Evolutionary conservation across 2,797 vertebrate genomes (phyloP).

Genomic region (Coreius guichenoti): DNA sequence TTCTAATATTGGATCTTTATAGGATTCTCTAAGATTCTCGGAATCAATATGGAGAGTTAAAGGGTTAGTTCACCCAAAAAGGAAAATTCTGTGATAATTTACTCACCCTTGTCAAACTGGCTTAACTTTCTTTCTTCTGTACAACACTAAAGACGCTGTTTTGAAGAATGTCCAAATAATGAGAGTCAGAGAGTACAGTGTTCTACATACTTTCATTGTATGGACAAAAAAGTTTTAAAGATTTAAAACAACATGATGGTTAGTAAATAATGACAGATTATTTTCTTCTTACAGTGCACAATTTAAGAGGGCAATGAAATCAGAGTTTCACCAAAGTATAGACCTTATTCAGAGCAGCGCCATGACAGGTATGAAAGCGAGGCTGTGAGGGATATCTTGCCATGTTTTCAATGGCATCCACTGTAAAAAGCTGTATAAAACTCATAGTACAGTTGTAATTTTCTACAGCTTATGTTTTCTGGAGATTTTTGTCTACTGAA

Average conservation of each 20-base stretch:
- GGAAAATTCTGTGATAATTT: too few relatives aligned
- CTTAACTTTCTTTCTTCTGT: not conserved
- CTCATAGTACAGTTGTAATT: too few relatives aligned
- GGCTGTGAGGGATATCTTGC: too few relatives aligned
- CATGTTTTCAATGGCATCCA: too few relatives aligned
- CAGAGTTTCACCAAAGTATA: not conserved
- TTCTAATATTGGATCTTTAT: not conserved
- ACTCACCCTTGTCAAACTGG: too few relatives aligned
- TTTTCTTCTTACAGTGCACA: conserved; percentile 16
- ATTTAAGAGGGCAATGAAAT: conserved; percentile 62
- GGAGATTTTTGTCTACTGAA: too few relatives aligned
- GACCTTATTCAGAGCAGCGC: too few relatives aligned
- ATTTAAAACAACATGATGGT: not conserved
- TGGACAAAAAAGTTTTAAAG: not conserved
- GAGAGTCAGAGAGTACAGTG: not conserved
- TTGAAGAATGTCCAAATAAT: not conserved
- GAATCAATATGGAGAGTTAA: not conserved
- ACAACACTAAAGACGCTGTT: not conserved
- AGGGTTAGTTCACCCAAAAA: not conserved
- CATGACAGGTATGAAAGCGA: too few relatives aligned
- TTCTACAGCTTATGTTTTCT: too few relatives aligned
- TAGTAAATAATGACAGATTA: not conserved
- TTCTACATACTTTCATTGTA: not conserved
- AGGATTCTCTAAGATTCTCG: not conserved
- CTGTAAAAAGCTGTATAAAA: too few relatives aligned